These are phyloP conservation scores for Brassicogethes aeneus DNA, from an alignment of 2,888 invertebrate genomes.

Conservation along the genomic window DNA sequence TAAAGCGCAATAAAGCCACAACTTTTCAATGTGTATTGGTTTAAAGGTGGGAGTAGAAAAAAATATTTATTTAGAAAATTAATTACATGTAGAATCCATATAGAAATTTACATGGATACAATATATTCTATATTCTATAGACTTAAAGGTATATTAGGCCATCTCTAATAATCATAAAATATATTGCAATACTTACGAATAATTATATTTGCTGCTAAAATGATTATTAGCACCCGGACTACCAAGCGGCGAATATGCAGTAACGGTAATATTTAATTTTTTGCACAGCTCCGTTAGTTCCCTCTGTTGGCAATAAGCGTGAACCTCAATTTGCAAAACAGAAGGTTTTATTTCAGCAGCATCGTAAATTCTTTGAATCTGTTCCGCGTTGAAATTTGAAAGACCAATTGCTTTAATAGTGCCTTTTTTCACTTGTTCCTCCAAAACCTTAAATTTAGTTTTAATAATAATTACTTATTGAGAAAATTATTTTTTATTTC, in stretches of 20 bases:
- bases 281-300: constrained; percentile 54
- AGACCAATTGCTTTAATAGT: constrained; percentile 62
- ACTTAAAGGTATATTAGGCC: too few species aligned
- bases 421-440: constrained; percentile 54
- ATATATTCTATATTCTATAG: too few species aligned
- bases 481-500: constrained; percentile 20
- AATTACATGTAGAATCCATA: too few species aligned
- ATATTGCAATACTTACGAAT: constrained; percentile 46
- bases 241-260: constrained; percentile 64
- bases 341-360: constrained; percentile 57
- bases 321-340: constrained; percentile 66
- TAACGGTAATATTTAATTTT: constrained; percentile 52
- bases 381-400: constrained; percentile 68
- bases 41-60: too few species aligned
- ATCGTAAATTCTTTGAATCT: constrained; percentile 55
- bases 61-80: too few species aligned
- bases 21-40: too few species aligned
- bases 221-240: constrained; percentile 61
- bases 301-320: constrained; percentile 67
- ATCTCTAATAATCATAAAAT: too few species aligned
- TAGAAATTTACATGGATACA: too few species aligned
- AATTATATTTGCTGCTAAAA: constrained; percentile 54
- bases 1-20: too few species aligned
- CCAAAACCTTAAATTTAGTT: constrained; percentile 51
- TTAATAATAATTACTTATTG: background rate